Evolutionary conservation across 2,113 vertebrate species (phyloP).

Genomic region (Apistogramma diplotaenia): DNA sequence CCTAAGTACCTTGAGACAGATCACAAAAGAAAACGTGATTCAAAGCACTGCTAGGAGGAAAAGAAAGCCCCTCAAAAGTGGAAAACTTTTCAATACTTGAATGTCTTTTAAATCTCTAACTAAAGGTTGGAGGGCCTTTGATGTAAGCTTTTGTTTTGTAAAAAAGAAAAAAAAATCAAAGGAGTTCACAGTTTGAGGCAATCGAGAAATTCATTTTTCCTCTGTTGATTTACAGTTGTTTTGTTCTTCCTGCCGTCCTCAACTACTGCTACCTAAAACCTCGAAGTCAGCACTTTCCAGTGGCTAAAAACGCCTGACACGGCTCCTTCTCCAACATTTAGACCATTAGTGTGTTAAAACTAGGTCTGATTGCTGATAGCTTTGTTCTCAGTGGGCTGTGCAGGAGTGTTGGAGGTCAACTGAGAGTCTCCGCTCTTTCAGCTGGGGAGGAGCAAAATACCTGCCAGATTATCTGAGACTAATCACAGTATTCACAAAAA

Average conservation of each 20-base stretch:
- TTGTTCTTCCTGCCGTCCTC: background rate
- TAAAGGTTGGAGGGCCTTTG: background rate
- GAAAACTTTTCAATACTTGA: background rate
- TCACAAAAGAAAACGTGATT: background rate
- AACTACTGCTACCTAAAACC: background rate
- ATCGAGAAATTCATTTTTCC: background rate
- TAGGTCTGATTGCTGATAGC: background rate
- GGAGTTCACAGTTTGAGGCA: background rate
- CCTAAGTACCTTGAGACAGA: background rate
- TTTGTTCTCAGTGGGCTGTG: background rate
- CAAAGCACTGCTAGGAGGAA: background rate
- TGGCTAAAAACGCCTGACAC: background rate
- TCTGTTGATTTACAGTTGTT: background rate
- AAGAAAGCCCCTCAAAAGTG: background rate
- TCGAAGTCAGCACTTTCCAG: background rate
- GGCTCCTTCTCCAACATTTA: background rate
- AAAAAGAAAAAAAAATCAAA: background rate
- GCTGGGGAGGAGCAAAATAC: fast-evolving
- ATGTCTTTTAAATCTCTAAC: background rate
- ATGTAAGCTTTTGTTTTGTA: background rate
- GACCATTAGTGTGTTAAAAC: background rate
- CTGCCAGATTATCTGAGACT: background rate
- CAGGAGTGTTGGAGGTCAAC: background rate
- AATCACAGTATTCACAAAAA: background rate
- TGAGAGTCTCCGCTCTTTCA: fast-evolving